Evolutionary conservation across 2,797 vertebrate genomes (phyloP).

Genomic region (Macropus fuliginosus): DNA sequence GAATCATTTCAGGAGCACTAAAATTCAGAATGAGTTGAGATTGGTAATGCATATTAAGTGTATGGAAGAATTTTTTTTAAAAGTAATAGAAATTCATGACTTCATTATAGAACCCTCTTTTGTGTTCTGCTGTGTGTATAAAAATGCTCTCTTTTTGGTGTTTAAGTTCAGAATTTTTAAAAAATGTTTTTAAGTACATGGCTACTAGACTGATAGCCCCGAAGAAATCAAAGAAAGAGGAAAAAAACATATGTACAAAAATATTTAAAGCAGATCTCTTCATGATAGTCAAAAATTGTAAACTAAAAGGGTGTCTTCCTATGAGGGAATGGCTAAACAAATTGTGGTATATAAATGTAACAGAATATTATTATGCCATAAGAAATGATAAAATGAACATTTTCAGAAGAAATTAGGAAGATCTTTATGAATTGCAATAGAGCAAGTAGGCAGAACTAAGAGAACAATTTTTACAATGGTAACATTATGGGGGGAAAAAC

Average conservation of each 20-base stretch:
- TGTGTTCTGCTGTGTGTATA: background rate
- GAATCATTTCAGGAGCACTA: background rate
- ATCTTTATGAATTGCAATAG: no score
- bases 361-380: no score
- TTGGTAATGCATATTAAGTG: background rate
- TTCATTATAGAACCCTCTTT: background rate
- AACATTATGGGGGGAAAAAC: background rate
- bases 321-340: background rate
- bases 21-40: background rate
- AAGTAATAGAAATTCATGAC: background rate
- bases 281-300: background rate
- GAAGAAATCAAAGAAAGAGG: background rate
- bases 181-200: background rate
- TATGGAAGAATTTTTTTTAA: background rate
- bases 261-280: background rate
- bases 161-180: background rate
- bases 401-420: background rate
- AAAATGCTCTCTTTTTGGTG: background rate
- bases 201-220: background rate
- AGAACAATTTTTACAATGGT: background rate
- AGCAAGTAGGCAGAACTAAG: no score
- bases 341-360: background rate
- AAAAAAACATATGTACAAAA: background rate
- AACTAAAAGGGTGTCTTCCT: background rate
- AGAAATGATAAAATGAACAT: background rate